Conservation (phyloP, 2,113 vertebrate genomes). For the Corythoichthys intestinalis region DNA sequence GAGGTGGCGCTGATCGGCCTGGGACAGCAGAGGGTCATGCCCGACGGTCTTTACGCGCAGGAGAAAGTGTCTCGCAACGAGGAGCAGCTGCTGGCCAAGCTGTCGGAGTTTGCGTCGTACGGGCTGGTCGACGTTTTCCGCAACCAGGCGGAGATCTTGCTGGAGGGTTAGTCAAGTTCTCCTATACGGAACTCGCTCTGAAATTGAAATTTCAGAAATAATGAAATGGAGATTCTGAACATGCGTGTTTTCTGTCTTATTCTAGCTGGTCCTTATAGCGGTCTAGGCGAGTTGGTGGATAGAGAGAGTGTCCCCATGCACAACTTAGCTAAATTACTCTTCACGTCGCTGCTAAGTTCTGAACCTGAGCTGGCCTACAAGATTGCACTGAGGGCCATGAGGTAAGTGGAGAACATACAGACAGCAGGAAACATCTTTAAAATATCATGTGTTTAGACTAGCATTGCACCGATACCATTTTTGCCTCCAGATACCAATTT, state of each 20-base stretch:
- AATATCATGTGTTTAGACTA: no score
- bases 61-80: constrained; percentile 97
- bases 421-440: no score
- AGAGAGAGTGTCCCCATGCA: constrained; percentile 99
- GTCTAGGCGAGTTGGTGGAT: constrained; percentile 93
- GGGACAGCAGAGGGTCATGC: constrained; percentile 96
- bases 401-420: constrained; percentile 73
- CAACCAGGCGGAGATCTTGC: constrained; percentile 96
- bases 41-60: constrained; percentile 93
- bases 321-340: constrained; percentile 99
- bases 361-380: constrained; percentile 99
- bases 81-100: constrained; percentile 94
- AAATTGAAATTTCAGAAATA: neutral
- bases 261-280: constrained; percentile 89
- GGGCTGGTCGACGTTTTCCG: constrained; percentile 96
- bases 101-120: constrained; percentile 94
- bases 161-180: constrained; percentile 81
- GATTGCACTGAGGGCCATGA: constrained; percentile 99
- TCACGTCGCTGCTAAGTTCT: constrained; percentile 99
- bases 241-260: neutral
- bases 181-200: neutral
- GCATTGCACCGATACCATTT: no score
- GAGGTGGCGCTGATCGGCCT: constrained; percentile 91
- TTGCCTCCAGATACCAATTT: no score
- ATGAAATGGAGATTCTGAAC: no score